These are phyloP conservation scores for Dasyornis broadbenti DNA, from an alignment of 2,113 vertebrate genomes.

Conservation along the genomic window DNA sequence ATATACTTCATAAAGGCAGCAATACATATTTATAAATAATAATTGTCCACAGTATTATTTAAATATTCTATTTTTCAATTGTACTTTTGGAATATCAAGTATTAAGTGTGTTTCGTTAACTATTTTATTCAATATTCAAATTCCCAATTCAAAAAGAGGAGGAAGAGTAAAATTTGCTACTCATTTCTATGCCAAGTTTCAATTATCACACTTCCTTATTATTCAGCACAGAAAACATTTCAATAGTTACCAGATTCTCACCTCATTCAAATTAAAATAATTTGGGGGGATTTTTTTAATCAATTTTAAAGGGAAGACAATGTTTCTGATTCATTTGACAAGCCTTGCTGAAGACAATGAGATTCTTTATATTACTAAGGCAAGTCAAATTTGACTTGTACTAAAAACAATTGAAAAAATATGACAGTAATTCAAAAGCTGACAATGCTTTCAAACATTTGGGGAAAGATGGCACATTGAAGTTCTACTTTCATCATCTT, in stretches of 20 bases:
- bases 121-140: not conserved
- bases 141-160: not conserved
- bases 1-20: not conserved
- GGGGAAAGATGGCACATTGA: not conserved
- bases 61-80: not conserved
- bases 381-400: conserved; percentile 50
- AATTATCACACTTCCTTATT: not conserved
- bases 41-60: not conserved
- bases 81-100: not conserved
- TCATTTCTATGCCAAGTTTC: not conserved
- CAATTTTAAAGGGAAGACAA: conserved; percentile 36
- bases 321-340: conserved; percentile 49
- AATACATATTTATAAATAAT: not conserved
- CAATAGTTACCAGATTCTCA: conserved; percentile 22
- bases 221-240: conserved; percentile 38
- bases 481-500: not conserved
- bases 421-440: conserved; percentile 48
- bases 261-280: conserved; percentile 39
- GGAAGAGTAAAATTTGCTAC: conserved; percentile 20
- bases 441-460: conserved; percentile 61
- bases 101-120: not conserved
- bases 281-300: not conserved
- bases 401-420: conserved; percentile 51
- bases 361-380: conserved; percentile 10
- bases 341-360: conserved; percentile 22